Base-by-base conservation (phyloP, 92 coral and sea anemone genomes). In the Zoanthus sansibaricus region DNA sequence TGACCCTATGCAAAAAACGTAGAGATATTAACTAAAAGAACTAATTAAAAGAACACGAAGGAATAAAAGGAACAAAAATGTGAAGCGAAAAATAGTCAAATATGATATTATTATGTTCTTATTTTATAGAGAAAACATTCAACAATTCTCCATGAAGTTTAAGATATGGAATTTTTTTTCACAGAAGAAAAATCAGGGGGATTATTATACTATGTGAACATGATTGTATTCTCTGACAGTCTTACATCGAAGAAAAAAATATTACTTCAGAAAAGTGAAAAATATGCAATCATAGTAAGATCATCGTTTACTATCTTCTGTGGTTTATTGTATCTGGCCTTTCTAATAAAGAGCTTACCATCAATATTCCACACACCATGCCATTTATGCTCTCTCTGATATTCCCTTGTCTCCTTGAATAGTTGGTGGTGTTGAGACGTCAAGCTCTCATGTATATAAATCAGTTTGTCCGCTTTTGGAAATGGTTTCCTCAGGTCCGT, bases 331-430 rank as follows among this genome's bases (percentile, higher is more conserved):
- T 72, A 1, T 72, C 1, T 17, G 52, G 42, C 76, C 52, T 72
- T 72, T 72, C 42, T 72, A 32, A 33, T 33, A 33, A 72, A 72
- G 76, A 72, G 13, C 51, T 72, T 72, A 72, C 48, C 76, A 42
- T 72, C 76, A 42, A 72, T 72, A 52, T 52, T 72, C 76, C 76
- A 72, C 76, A 52, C 51, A 72, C 76, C 42, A 3, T 72, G 4
- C 76, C 76, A 72, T 37, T 72, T 72, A 42, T 49, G 76, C 18
- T 72, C 76, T 72, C 52, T 72, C 76, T 72, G 52, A 72, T 1
- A 32, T 9, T 72, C 51, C 7, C 52, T 72, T 72, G 42, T 54
- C 15, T 72, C 77, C 52, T 72, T 72, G 55, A 72, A 72, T 72
- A 72, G 77, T 44, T 72, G 42, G 77, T 54, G 77, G 52, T 54